Conservation (phyloP, 2,113 vertebrate species). For the Ciconia boyciana region DNA sequence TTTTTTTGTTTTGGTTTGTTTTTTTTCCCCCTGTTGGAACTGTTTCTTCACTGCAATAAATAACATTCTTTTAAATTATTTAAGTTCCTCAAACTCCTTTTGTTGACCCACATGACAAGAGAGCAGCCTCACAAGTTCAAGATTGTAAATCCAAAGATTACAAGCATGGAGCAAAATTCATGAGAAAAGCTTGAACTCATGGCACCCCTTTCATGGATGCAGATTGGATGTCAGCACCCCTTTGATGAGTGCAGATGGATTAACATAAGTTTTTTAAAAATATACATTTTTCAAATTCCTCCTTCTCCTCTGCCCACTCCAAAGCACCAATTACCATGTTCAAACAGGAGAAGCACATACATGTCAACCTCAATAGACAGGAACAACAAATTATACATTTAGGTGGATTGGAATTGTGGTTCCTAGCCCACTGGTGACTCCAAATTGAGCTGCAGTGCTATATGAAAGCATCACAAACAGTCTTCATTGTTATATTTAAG, state of each 20-base stretch:
- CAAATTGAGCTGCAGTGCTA: background rate
- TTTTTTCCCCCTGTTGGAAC: background rate
- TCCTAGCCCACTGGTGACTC: background rate
- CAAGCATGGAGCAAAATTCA: slow-evolving; percentile 30
- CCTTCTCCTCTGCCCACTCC: background rate
- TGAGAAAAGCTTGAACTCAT: slow-evolving; percentile 60
- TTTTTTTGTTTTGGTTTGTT: background rate
- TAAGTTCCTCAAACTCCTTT: slow-evolving; percentile 1
- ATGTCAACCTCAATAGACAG: background rate
- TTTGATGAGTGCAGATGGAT: background rate
- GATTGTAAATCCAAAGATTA: slow-evolving; percentile 55
- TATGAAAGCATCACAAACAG: background rate
- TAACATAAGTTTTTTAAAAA: background rate
- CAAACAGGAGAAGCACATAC: background rate
- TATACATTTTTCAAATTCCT: background rate
- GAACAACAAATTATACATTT: background rate
- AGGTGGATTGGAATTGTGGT: background rate
- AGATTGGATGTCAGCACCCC: background rate
- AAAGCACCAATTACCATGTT: background rate
- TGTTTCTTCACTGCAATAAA: slow-evolving; percentile 10
- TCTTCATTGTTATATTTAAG: background rate
- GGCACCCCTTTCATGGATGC: background rate
- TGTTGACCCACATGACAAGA: slow-evolving; percentile 15
- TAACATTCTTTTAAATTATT: slow-evolving; percentile 43
- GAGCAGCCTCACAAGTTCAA: slow-evolving; percentile 13